Base-by-base conservation (phyloP, 35 echinoderm and acorn worm species). In the Apostichopus parvimensis region DNA sequence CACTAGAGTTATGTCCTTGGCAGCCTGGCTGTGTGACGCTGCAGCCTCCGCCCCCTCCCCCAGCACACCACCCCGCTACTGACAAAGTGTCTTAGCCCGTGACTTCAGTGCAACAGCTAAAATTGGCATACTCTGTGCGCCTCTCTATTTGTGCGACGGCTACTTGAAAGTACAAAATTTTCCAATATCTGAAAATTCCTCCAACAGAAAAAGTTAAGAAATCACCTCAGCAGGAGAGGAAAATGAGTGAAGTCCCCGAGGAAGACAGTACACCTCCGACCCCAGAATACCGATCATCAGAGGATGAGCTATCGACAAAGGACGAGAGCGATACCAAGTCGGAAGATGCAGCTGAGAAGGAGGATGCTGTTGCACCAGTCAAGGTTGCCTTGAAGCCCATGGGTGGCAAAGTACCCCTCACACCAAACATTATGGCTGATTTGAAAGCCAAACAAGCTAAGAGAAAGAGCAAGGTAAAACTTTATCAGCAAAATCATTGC, bases 361-460 rank as follows among this genome's bases (percentile, higher is more conserved):
- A 58, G 8, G 81, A 84, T n/a, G 79, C 53, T 13, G 79, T 8
- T 18, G 81, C 28, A 13, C 52, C 52, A 4, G 55, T 18, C 11
- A 82, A 82, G 28, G 55, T 56, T 4, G 79, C 79, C 55, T 26
- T 82, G 15, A 82, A 82, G 20, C 79, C 79, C 0, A 57, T 12
- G 18, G 11, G 11, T 5, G 79, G 79, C 11, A 55, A 55, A 6
- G 28, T 34, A 34, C 45, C 79, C 28, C 15, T 82, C 79, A 56
- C 28, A 55, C 79, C 79, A 56, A 82, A 82, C 28, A 26, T 82
- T 34, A 5, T 82, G 79, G 79, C 79, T 53, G 79, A 82, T 82
- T 82, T 82, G 79, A 82, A 82, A 57, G 79, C 79, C 52, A 53
- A 53, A 20, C 79, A 82, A 54, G 79, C 79, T 53, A 82, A 82